Percentiles rank a stretch among this genome's conserved stretches.
Conservation (phyloP, 2,113 vertebrate species). For the Atherinomorus stipes region DNA sequence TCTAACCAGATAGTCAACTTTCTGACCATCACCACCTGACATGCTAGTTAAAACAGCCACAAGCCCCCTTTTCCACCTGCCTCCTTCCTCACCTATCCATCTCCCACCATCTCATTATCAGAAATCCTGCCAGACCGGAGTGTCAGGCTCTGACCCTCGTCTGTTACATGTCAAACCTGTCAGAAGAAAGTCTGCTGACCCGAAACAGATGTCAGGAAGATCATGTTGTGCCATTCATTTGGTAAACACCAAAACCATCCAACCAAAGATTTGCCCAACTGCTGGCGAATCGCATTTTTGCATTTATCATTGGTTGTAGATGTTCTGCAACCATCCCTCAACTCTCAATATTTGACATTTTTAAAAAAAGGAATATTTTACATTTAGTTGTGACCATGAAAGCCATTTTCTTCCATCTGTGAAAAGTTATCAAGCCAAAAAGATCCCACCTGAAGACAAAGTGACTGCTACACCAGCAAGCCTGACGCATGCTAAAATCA, state of each 20-base stretch:
- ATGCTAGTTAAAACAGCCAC: not conserved
- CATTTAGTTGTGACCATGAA: not conserved
- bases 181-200: not conserved
- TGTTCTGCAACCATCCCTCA: not conserved
- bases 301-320: not conserved
- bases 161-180: conserved; percentile 11
- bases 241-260: not conserved
- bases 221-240: not conserved
- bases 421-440: conserved; percentile 8
- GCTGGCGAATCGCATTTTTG: not conserved
- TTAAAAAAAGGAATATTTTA: not conserved
- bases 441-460: conserved; percentile 38
- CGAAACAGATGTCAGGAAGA: not conserved
- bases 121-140: conserved; percentile 11
- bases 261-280: not conserved
- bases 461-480: not conserved
- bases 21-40: too few species aligned
- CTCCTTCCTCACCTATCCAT: conserved; percentile 1
- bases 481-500: conserved; percentile 38
- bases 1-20: too few species aligned
- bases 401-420: conserved; percentile 33
- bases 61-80: conserved; percentile 1
- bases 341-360: conserved; percentile 9
- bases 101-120: conserved; percentile 26
- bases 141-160: not conserved